phyloP scores from a whole-genome alignment of 2,888 invertebrate species.

The Drosophila affinis region DNA sequence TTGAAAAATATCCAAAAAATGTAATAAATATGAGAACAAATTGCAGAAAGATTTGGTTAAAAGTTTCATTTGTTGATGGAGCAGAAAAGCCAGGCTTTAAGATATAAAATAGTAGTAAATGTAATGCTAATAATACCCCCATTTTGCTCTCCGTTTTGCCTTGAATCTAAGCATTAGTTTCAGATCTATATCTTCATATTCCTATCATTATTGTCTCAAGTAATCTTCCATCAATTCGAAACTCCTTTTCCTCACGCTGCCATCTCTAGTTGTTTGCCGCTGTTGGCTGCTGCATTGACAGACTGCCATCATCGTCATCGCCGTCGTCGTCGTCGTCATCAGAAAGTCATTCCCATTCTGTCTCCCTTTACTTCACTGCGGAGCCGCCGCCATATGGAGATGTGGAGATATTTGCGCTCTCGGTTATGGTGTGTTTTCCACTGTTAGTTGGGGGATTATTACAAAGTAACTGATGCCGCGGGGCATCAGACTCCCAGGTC shows the following conservation, averaged over 20 bases:
- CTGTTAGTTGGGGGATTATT: conserved; percentile 70
- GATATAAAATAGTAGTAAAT: too few species aligned
- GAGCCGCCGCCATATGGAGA: conserved; percentile 25
- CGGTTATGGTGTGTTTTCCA: conserved; percentile 36
- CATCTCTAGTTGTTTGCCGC: conserved; percentile 29
- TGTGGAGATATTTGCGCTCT: conserved; percentile 17
- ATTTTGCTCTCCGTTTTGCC: not conserved
- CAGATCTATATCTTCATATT: not conserved
- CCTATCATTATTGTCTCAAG: not conserved
- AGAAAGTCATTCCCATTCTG: conserved; percentile 27
- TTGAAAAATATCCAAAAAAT: too few species aligned
- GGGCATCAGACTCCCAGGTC: conserved; percentile 7
- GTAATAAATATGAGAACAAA: too few species aligned
- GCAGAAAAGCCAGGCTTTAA: accelerated
- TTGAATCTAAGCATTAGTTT: not conserved
- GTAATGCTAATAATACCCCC: too few species aligned
- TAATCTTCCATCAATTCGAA: not conserved
- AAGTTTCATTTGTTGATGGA: too few species aligned
- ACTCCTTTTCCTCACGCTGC: conserved; percentile 11
- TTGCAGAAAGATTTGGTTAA: too few species aligned
- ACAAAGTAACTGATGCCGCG: conserved; percentile 57
- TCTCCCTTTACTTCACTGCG: not conserved
- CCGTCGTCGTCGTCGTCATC: conserved; percentile 22
- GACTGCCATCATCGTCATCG: conserved; percentile 40
- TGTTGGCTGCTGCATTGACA: conserved; percentile 45